These are phyloP conservation scores for Hemitrygon akajei DNA, from an alignment of 2,797 vertebrate species.

Conservation along the genomic window DNA sequence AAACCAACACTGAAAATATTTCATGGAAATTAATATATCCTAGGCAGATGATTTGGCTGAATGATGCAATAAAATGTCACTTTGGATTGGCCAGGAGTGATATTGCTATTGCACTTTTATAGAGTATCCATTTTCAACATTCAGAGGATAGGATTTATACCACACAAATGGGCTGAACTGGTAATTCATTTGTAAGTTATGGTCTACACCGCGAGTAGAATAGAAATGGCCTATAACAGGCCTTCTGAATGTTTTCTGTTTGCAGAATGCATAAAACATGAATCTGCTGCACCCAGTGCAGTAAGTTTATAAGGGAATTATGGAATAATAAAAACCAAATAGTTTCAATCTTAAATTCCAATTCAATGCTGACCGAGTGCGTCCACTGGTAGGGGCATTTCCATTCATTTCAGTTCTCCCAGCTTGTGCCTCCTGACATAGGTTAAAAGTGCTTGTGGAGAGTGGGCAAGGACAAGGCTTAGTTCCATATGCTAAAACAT, in stretches of 20 bases:
- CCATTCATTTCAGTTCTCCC: neutral
- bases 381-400: neutral
- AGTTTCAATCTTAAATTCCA: neutral
- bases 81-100: slow-evolving; percentile 6
- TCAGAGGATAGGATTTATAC: slow-evolving; percentile 3
- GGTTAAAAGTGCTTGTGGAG: neutral
- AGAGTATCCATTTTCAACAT: slow-evolving; percentile 28
- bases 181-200: slow-evolving; percentile 14
- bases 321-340: neutral
- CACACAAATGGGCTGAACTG: slow-evolving; percentile 28
- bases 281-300: neutral
- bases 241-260: neutral
- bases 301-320: neutral
- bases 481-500: no score
- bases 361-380: neutral
- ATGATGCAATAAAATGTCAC: slow-evolving; percentile 31
- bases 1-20: slow-evolving; percentile 33
- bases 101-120: slow-evolving; percentile 18
- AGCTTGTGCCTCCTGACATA: neutral
- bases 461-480: neutral
- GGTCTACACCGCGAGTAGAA: neutral
- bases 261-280: neutral
- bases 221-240: neutral
- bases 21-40: slow-evolving; percentile 8
- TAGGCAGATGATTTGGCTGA: slow-evolving; percentile 24